Conservation (phyloP, 37 sponge, comb jelly and placozoan genomes). For the Agelas oroides region DNA sequence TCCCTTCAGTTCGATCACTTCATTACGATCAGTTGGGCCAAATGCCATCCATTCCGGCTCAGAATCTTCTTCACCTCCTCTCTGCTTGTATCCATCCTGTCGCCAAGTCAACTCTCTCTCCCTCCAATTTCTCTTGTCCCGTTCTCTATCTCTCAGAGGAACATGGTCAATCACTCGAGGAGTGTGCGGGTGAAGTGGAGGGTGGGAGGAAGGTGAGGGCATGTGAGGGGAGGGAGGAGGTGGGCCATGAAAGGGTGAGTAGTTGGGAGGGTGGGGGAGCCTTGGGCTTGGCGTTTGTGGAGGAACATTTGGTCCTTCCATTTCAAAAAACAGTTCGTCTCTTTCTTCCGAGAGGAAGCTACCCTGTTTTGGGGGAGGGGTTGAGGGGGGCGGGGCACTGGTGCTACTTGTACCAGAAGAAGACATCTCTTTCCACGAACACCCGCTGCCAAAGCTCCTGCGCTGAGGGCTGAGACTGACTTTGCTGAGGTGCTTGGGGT, state of each 20-base stretch:
- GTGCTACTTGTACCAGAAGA: neutral
- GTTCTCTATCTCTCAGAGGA: constrained; percentile 44
- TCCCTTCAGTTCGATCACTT: constrained; percentile 76
- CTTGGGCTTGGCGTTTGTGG: neutral
- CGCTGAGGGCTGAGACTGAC: constrained; percentile 80
- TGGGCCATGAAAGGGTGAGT: neutral
- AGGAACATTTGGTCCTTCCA: too few species aligned
- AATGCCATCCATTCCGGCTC: constrained; percentile 89
- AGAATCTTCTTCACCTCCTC: constrained; percentile 20
- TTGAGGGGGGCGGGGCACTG: neutral
- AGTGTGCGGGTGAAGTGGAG: neutral
- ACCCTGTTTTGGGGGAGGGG: neutral
- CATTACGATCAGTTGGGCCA: constrained; percentile 65
- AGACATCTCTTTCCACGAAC: constrained; percentile 55
- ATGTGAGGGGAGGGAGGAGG: constrained; percentile 1
- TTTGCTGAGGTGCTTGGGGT: constrained; percentile 3
- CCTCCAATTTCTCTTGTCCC: neutral
- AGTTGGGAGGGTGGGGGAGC: neutral
- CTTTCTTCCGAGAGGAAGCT: neutral
- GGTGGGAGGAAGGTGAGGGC: neutral
- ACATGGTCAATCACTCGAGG: constrained; percentile 62
- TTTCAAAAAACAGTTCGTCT: too few species aligned
- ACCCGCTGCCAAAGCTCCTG: constrained; percentile 72
- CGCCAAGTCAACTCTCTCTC: neutral
- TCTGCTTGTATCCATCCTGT: neutral